These are phyloP conservation scores for Lophura nycthemera DNA, from an alignment of 2,113 vertebrate genomes.

Conservation along the genomic window DNA sequence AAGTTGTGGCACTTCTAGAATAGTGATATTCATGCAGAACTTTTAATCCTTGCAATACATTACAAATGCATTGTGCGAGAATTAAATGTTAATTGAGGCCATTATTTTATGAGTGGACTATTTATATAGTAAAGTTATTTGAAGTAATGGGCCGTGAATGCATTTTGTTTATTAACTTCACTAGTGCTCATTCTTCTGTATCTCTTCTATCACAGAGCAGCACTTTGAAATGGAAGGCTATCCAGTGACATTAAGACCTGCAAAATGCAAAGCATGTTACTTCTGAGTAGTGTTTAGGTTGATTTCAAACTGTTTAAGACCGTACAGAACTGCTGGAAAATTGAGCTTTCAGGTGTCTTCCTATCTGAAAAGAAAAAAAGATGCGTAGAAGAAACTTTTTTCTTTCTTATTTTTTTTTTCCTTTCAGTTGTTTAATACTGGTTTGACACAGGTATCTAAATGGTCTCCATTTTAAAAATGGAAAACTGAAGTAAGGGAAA, in stretches of 20 bases:
- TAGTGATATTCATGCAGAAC: constrained; percentile 21
- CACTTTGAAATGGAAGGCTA: not conserved
- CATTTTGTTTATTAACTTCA: constrained; percentile 69
- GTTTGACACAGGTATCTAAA: not conserved
- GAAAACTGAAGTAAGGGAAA: constrained; percentile 13
- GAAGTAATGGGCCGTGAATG: constrained; percentile 64
- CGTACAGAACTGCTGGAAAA: not conserved
- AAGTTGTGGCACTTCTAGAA: not conserved
- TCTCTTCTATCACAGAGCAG: constrained; percentile 12
- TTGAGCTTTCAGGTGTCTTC: not conserved
- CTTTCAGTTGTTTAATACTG: not conserved
- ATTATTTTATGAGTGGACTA: constrained; percentile 60
- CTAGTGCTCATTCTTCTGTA: constrained; percentile 36
- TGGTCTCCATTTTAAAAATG: not conserved
- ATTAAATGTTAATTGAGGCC: constrained; percentile 65
- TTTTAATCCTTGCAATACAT: constrained; percentile 44
- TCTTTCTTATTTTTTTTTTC: not conserved
- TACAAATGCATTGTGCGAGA: constrained; percentile 43
- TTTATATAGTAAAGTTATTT: constrained; percentile 67
- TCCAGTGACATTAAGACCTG: not conserved
- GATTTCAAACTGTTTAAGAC: not conserved
- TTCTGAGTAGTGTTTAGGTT: not conserved
- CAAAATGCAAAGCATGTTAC: not conserved
- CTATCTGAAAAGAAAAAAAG: not conserved
- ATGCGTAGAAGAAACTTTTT: not conserved